Conservation (phyloP, 1,140 invertebrate genomes). For the Delia radicum region DNA sequence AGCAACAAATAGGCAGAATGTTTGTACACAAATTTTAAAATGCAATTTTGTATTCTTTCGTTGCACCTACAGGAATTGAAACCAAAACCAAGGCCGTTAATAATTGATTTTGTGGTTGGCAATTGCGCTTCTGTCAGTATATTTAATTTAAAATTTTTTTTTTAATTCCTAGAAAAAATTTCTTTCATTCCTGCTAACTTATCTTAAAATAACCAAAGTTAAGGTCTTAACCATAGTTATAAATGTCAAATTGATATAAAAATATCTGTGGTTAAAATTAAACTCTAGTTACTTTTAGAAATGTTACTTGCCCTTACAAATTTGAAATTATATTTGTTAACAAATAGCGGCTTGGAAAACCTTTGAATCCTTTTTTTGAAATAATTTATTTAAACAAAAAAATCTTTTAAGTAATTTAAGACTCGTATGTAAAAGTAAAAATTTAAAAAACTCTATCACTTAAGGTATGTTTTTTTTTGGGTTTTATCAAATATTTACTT, state of each 20-base stretch:
- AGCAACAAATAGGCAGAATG: neutral
- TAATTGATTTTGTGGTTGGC: conserved; percentile 54
- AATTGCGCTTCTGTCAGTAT: conserved; percentile 27
- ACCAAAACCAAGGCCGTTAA: conserved; percentile 36
- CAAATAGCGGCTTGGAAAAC: neutral
- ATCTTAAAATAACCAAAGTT: too few species aligned
- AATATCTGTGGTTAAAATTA: too few species aligned
- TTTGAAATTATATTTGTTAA: neutral
- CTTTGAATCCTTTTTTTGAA: neutral
- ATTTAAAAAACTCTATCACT: too few species aligned
- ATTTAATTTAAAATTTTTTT: too few species aligned
- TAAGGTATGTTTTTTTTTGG: too few species aligned
- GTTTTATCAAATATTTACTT: neutral
- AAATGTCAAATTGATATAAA: too few species aligned
- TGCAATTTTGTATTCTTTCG: neutral
- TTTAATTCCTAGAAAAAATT: neutral
- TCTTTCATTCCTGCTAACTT: too few species aligned
- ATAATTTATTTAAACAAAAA: neutral
- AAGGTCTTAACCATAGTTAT: too few species aligned
- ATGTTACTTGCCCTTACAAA: neutral
- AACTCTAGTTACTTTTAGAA: neutral
- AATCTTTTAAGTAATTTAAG: too few species aligned
- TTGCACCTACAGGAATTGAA: neutral
- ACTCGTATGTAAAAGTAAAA: too few species aligned
- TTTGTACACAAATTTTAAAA: conserved; percentile 16